A percentile compares a stretch with the other conserved stretches of the same genome.
Conservation (phyloP, 2,113 vertebrate genomes). For the Neodontobutis hainanensis region DNA sequence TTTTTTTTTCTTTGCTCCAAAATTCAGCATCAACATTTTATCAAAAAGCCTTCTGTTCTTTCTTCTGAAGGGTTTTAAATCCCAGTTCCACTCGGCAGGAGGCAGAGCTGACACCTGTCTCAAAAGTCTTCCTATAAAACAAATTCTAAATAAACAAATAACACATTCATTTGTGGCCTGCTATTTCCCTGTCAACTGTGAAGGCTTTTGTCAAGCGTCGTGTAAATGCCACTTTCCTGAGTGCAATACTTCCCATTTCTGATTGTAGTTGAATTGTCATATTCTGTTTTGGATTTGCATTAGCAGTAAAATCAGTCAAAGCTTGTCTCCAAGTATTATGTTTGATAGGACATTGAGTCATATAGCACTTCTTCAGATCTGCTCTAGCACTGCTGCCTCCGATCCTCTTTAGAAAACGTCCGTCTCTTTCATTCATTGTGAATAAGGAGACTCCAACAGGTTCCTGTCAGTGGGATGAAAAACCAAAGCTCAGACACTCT, state of each 20-base stretch:
- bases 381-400: conserved; percentile 22
- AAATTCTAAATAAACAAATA: no score
- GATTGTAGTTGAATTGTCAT: conserved; percentile 16
- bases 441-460: conserved; percentile 67
- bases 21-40: no score
- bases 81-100: no score
- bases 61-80: no score
- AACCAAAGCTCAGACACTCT: conserved; percentile 65
- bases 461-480: conserved; percentile 64
- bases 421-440: conserved; percentile 44
- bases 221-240: no score
- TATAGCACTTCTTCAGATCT: conserved; percentile 41
- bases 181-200: no score
- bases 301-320: conserved; percentile 2
- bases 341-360: conserved; percentile 36
- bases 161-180: no score
- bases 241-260: not conserved
- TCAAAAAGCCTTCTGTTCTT: no score
- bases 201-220: no score
- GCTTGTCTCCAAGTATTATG: conserved; percentile 5
- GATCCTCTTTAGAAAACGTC: conserved; percentile 41
- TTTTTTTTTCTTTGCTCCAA: no score
- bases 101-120: no score
- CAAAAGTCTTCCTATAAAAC: no score
- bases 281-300: conserved; percentile 19